Base-by-base conservation (phyloP, 2,888 invertebrate species). In the Anarsia innoxiella region DNA sequence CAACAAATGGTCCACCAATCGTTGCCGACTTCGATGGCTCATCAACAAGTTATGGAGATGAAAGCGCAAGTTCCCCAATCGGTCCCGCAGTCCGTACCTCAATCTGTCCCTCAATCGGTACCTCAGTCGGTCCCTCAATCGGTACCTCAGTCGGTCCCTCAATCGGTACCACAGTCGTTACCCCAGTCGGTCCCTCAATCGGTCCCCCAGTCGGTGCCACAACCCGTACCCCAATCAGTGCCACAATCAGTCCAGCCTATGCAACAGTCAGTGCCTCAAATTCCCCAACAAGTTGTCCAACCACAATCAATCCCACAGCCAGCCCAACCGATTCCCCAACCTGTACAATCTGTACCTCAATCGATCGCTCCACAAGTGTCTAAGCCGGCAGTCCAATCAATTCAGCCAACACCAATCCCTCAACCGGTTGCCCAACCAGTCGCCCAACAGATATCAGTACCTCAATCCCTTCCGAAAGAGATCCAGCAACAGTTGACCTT, bases 1-100 rank as follows among this genome's bases (percentile, higher is more conserved):
- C 73, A 69, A 37, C 47, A 59, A 23, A 56, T 66, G 39, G 51
- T 74, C 41, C 19, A 19, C 19, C 48, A 46, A 27, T 37, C 48
- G 44, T 38, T 41, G 8, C 45, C 42, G 13, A 37, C 42, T 11
- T 36, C 12, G n/a, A 12, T 12, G 12, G 12, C 10, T 3, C 31
- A 31, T 10, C 13, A 12, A n/a, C 28, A 28, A 28, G 12, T 44
- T 16, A 41, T 48, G 13, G 36, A 57, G n/a, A 44, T 53, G 8
- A 46, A 44, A 12, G 52, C 52, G 31, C 32, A 47, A 1, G 45
- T 43, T 1, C 51, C 49, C 12, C 44, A 42, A 1, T n/a, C n/a
- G n/a, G 38, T 32, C 1, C 45, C 31, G 9, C 46, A 43, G 14
- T 35, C 42, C 9, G 38, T 48, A 12, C 29, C 12, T 23, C 31